Base-by-base conservation (phyloP, 2,797 vertebrate species). In the Cichlasoma orientale region DNA sequence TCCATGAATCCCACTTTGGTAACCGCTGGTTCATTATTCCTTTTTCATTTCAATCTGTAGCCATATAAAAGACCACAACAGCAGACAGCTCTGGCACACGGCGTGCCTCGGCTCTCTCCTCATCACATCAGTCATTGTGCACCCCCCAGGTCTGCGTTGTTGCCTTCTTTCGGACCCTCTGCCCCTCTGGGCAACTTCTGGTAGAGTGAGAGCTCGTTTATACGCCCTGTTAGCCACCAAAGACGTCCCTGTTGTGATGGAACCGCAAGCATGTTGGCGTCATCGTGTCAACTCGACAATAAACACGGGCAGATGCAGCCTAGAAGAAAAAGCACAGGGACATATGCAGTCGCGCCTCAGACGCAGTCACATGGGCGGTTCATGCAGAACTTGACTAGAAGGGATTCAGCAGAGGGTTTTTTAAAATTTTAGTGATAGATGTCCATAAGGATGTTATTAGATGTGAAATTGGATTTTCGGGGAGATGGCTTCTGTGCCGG, bases 201-300 rank as follows among this genome's bases (percentile, higher is more conserved):
- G 61, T 77, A 18, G 57, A 77, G 79, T 69, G 75, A 86, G 73
- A 88, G 50, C 53, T 73, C 79, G 23, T 88, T 87, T 87, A 83
- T 70, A 88, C 75, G 81, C 56, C 63, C 61, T 14, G 83, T 87
- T 90, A 86, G 75, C 76, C 59, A 55, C 59, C 38, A 63, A 68
- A 83, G 81, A 87, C 4, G 6, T 66, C 74, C 73, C 73, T 57
- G 57, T 89, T 81, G 80, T 61, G 78, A 88, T 81, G 70, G 77
- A 70, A 56, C 77, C 2, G 27, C 75, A 73, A 23, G 50, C 82
- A 54, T 25, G 52, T 75, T 33, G 18, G 63, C 41, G 13, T 78
- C 68, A 61, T 81, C 8, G 18, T 75, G 82, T 85, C 73, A 79
- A 18, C 23, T 55, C 1, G 4, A 59, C 58, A 72, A 7, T 61